These are phyloP conservation scores for Meloidogyne floridensis DNA, from an alignment of 1,140 invertebrate species.

Conservation along the genomic window DNA sequence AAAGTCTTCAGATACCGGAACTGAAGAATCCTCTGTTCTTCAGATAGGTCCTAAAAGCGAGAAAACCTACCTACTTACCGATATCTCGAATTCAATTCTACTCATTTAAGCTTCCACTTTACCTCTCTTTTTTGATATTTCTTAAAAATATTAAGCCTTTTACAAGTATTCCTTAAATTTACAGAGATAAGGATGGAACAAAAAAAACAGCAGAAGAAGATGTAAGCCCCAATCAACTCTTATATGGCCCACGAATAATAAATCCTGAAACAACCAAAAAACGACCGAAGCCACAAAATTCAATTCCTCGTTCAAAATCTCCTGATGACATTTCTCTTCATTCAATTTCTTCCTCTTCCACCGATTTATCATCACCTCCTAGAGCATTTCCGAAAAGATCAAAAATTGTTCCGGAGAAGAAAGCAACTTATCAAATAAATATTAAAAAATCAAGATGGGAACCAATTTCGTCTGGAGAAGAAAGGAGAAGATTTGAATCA, in stretches of 20 bases:
- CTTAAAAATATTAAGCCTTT: no score
- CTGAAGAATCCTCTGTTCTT: no score
- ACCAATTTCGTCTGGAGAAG: constrained; percentile 11
- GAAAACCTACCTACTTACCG: no score
- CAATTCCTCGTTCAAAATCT: not conserved
- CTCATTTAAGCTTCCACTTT: no score
- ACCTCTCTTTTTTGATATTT: no score
- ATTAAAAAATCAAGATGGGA: constrained; percentile 20
- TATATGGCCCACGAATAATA: not conserved
- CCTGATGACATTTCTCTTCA: not conserved
- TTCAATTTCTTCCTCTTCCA: not conserved
- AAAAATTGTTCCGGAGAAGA: constrained; percentile 3
- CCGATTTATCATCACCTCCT: not conserved
- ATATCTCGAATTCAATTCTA: no score
- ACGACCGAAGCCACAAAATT: not conserved
- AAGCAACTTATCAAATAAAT: not conserved
- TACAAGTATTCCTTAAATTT: no score
- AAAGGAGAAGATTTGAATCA: not conserved
- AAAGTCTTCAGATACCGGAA: no score
- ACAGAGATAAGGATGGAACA: no score
- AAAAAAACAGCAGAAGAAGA: not conserved
- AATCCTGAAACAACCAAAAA: not conserved
- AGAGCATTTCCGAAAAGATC: constrained; percentile 3
- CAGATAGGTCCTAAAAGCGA: no score
- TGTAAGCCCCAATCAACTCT: not conserved